phyloP scores from a whole-genome alignment of 2,888 invertebrate species.

The Patella depressa region DNA sequence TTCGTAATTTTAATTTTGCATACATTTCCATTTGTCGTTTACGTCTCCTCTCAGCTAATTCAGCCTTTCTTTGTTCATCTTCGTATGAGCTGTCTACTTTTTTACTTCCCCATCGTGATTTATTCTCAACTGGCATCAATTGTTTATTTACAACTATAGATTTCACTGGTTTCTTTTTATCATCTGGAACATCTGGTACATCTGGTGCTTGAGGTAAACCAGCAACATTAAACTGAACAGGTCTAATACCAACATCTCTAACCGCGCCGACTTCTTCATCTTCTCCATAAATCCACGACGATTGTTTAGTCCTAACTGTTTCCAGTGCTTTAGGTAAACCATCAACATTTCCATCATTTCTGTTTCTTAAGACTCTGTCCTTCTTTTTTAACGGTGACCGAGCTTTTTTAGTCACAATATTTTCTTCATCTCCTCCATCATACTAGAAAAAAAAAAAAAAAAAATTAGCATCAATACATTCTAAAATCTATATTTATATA shows the following conservation, averaged over 20 bases:
- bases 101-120: slow-evolving; percentile 30
- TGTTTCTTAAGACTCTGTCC: slow-evolving; percentile 19
- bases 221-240: slow-evolving; percentile 14
- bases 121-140: slow-evolving; percentile 24
- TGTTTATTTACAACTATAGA: slow-evolving; percentile 11
- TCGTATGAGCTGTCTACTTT: slow-evolving; percentile 45
- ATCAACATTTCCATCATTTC: slow-evolving; percentile 9
- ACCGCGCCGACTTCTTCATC: slow-evolving; percentile 20
- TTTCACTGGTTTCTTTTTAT: not conserved
- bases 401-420: not conserved
- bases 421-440: not conserved
- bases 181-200: not conserved
- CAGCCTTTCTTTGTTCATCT: slow-evolving; percentile 47
- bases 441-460: not conserved
- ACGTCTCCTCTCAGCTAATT: slow-evolving; percentile 53
- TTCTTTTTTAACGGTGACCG: slow-evolving; percentile 31
- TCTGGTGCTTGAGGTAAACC: slow-evolving; percentile 16
- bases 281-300: slow-evolving; percentile 15
- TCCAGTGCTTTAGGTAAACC: not conserved
- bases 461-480: too few relatives aligned
- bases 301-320: not conserved
- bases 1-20: slow-evolving; percentile 38
- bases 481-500: too few relatives aligned
- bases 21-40: slow-evolving; percentile 51
- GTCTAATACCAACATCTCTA: not conserved